These are phyloP conservation scores for Zaprionus bogoriensis DNA, from an alignment of 2,888 invertebrate species.

Conservation along the genomic window DNA sequence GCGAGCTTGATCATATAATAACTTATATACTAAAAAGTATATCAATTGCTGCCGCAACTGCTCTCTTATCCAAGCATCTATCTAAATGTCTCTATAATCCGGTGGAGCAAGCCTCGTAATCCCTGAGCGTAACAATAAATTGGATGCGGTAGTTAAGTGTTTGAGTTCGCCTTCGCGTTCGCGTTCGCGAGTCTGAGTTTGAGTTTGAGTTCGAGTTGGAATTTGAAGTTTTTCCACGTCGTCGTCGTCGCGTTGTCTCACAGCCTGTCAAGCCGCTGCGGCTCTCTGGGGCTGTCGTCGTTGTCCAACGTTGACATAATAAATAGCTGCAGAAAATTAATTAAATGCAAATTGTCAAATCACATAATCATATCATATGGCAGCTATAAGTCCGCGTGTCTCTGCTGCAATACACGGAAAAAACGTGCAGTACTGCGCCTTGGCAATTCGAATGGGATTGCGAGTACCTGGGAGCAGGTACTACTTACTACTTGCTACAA, in stretches of 20 bases:
- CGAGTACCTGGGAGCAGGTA: background rate
- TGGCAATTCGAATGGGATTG: too few species aligned
- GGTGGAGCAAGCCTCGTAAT: background rate
- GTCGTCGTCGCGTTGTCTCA: conserved; percentile 24
- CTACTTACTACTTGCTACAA: too few species aligned
- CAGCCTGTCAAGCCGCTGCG: conserved; percentile 45
- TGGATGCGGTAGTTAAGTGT: conserved; percentile 44
- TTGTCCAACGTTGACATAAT: conserved; percentile 64
- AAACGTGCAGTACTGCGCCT: too few species aligned
- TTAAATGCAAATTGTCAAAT: conserved; percentile 75
- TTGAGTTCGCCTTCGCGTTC: conserved; percentile 5
- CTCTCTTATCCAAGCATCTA: too few species aligned
- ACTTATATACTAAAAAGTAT: background rate
- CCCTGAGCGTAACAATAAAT: conserved; percentile 28
- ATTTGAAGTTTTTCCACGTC: conserved; percentile 20
- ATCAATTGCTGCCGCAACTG: background rate
- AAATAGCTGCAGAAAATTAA: conserved; percentile 72
- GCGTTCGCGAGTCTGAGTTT: conserved; percentile 2
- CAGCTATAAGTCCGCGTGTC: conserved; percentile 50
- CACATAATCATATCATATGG: conserved; percentile 76
- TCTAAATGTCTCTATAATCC: conserved; percentile 20
- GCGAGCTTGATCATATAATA: too few species aligned
- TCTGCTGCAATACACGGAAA: conserved; percentile 72
- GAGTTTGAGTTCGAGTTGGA: conserved; percentile 13
- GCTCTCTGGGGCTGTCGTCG: conserved; percentile 17